phyloP scores from a whole-genome alignment of 1,140 invertebrate genomes.

The Geopemphigus sp. region DNA sequence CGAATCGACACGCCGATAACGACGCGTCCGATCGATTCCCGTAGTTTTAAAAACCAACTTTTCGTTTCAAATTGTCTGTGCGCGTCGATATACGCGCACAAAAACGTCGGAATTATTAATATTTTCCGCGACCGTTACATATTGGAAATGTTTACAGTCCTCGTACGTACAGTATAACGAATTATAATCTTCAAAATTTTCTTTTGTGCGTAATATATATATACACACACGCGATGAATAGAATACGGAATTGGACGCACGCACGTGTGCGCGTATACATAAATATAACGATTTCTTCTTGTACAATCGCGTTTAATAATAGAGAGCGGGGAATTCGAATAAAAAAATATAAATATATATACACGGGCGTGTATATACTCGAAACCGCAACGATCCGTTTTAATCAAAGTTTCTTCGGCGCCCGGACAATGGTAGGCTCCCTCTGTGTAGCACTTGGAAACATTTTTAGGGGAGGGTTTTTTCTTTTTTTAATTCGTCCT shows the following conservation, averaged over 20 bases:
- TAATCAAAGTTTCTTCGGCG: constrained; percentile 46
- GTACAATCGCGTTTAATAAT: constrained; percentile 44
- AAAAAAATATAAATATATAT: constrained; percentile 1
- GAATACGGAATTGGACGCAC: constrained; percentile 20
- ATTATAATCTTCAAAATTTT: background rate
- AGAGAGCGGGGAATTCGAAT: background rate
- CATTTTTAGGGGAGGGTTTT: constrained; percentile 18
- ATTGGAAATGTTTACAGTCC: background rate
- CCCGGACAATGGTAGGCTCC: background rate
- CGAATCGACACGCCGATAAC: too few species aligned
- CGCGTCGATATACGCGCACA: too few species aligned
- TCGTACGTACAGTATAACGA: background rate
- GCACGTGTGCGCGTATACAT: background rate
- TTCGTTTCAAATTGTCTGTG: too few species aligned
- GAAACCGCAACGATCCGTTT: constrained; percentile 27
- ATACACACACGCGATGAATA: constrained; percentile 24
- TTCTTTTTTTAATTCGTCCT: constrained; percentile 41
- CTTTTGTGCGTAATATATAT: background rate
- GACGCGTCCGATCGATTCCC: too few species aligned
- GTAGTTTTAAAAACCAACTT: too few species aligned
- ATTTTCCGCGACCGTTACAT: background rate
- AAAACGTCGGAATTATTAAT: too few species aligned
- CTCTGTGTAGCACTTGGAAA: background rate
- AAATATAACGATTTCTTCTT: background rate
- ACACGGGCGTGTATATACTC: too few species aligned